A percentile compares a stretch with the other conserved stretches of the same genome.
Evolutionary conservation across 2,113 vertebrate genomes (phyloP).

Genomic region (Ceuthmochares aereus): DNA sequence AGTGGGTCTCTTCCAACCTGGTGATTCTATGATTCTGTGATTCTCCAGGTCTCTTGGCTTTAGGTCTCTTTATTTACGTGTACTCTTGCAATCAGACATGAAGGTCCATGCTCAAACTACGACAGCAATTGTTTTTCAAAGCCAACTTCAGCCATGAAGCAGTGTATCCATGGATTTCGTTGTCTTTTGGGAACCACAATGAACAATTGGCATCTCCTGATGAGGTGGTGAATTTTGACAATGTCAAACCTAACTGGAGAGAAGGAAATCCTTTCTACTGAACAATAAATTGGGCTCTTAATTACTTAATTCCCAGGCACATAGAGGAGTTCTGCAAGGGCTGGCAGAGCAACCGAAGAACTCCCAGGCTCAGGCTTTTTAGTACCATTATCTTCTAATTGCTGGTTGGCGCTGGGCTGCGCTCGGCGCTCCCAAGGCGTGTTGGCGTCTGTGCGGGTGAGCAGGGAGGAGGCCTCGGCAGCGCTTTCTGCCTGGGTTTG

Average conservation of each 20-base stretch:
- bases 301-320: slow-evolving; percentile 36
- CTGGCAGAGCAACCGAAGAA: slow-evolving; percentile 25
- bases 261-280: neutral
- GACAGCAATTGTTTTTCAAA: neutral
- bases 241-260: neutral
- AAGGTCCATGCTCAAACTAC: neutral
- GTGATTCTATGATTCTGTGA: too few relatives aligned
- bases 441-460: neutral
- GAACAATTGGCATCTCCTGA: neutral
- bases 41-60: neutral
- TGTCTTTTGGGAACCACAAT: neutral
- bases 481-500: neutral
- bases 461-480: neutral
- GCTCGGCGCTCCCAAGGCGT: neutral
- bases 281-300: slow-evolving; percentile 37
- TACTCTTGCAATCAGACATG: neutral
- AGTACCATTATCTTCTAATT: slow-evolving; percentile 59
- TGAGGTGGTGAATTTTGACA: neutral
- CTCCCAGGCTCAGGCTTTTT: slow-evolving; percentile 45
- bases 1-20: too few relatives aligned
- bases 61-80: neutral
- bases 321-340: slow-evolving; percentile 6
- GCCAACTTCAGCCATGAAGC: neutral
- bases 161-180: neutral
- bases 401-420: slow-evolving; percentile 44